Percentiles rank a stretch among this genome's conserved stretches.
Evolutionary conservation across 2,888 invertebrate genomes (phyloP).

Genomic region (Leptothorax acervorum): DNA sequence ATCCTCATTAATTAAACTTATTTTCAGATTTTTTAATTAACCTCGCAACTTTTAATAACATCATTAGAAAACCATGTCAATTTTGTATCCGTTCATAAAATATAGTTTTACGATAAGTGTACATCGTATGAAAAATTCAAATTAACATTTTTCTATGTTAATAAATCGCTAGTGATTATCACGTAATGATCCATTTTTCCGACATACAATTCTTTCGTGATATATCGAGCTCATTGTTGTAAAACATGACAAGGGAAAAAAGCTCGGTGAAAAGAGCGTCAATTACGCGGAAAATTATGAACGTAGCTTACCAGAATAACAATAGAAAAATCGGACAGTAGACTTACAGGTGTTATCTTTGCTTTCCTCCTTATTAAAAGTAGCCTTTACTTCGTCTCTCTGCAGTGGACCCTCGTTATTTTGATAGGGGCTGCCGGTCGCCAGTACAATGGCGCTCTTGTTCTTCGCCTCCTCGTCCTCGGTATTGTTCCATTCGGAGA

Average conservation of each 20-base stretch:
- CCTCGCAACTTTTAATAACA: not conserved
- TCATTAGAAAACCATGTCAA: not conserved
- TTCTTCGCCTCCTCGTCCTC: constrained; percentile 87
- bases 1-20: not conserved
- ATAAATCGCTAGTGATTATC: constrained; percentile 5
- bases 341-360: constrained; percentile 84
- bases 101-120: not conserved
- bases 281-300: constrained; percentile 72
- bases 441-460: constrained; percentile 82
- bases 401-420: constrained; percentile 89
- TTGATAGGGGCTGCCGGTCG: constrained; percentile 86
- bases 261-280: constrained; percentile 51
- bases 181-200: not conserved
- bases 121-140: not conserved
- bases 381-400: constrained; percentile 90
- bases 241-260: constrained; percentile 41
- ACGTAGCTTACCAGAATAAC: constrained; percentile 60
- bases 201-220: constrained; percentile 5
- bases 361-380: constrained; percentile 87
- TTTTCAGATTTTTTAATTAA: not conserved
- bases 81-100: not conserved
- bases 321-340: constrained; percentile 65
- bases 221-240: constrained; percentile 36
- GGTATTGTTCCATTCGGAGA: constrained; percentile 88
- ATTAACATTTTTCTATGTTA: constrained; percentile 3